A percentile compares a stretch with the other conserved stretches of the same genome.
phyloP scores from a whole-genome alignment of 1,140 invertebrate genomes.

The Luehdorfia chinensis region DNA sequence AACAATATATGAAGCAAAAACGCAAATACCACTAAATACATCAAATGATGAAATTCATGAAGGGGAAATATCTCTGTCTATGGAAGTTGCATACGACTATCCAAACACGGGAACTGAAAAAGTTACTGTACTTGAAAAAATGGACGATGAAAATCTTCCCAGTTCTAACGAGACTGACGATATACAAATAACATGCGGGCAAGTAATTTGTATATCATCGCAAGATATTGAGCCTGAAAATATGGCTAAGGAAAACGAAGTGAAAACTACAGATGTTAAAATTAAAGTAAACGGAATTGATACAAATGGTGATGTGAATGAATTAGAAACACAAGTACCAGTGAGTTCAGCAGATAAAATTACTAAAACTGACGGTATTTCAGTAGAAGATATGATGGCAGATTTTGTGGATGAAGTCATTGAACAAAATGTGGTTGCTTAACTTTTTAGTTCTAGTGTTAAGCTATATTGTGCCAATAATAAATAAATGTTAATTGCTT shows the following conservation, averaged over 20 bases:
- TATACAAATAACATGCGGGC: slow-evolving; percentile 60
- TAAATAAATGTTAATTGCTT: too few relatives aligned
- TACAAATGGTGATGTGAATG: not conserved
- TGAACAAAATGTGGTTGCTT: slow-evolving; percentile 34
- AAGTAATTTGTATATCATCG: slow-evolving; percentile 36
- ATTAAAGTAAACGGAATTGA: not conserved
- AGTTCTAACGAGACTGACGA: slow-evolving; percentile 62
- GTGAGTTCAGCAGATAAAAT: slow-evolving; percentile 14
- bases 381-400: slow-evolving; percentile 65
- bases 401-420: slow-evolving; percentile 71
- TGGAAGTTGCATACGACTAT: slow-evolving; percentile 54
- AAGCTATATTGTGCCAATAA: too few relatives aligned
- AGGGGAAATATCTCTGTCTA: slow-evolving; percentile 34
- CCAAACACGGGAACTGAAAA: slow-evolving; percentile 32
- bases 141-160: slow-evolving; percentile 52
- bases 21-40: slow-evolving; percentile 36
- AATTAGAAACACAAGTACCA: not conserved
- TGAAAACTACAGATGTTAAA: not conserved
- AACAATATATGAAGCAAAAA: slow-evolving; percentile 40
- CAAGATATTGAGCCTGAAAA: slow-evolving; percentile 38
- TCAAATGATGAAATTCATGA: slow-evolving; percentile 40
- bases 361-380: slow-evolving; percentile 33
- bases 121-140: slow-evolving; percentile 41
- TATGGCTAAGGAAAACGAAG: slow-evolving; percentile 22
- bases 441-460: slow-evolving; percentile 16